Percentiles rank a stretch among this genome's conserved stretches.
Evolutionary conservation across 2,113 vertebrate species (phyloP).

Genomic region (Thalassarche chlororhynchos): DNA sequence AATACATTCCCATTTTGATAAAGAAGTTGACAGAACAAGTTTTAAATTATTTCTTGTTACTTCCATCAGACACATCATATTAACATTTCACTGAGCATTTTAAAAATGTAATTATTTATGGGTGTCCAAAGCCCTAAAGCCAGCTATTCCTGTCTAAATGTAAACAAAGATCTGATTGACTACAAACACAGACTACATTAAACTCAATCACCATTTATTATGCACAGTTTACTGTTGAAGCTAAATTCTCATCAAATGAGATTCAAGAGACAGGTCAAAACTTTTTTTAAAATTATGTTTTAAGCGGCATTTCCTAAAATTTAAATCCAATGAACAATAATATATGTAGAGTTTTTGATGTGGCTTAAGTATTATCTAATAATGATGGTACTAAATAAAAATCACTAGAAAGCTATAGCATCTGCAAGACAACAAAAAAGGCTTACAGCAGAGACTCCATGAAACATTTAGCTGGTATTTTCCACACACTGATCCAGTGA

Average conservation of each 20-base stretch:
- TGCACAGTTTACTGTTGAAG: background rate
- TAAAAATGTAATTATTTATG: slow-evolving; percentile 18
- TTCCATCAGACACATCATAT: background rate
- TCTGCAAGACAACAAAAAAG: slow-evolving; percentile 71
- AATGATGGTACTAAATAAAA: slow-evolving; percentile 40
- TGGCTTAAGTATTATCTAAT: slow-evolving; percentile 39
- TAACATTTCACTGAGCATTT: slow-evolving; percentile 2
- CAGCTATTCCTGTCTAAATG: background rate
- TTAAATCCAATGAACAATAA: slow-evolving; percentile 15
- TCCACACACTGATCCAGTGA: slow-evolving; percentile 79
- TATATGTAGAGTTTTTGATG: slow-evolving; percentile 19
- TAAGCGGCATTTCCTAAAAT: slow-evolving; percentile 7
- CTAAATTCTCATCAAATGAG: slow-evolving; percentile 11
- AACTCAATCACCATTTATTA: slow-evolving; percentile 11
- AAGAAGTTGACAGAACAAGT: background rate
- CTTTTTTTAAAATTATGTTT: background rate
- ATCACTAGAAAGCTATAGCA: slow-evolving; percentile 35
- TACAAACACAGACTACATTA: slow-evolving; percentile 30
- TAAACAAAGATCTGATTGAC: slow-evolving; percentile 56
- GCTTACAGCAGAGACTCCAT: slow-evolving; percentile 81
- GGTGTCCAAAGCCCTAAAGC: background rate
- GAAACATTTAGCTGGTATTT: slow-evolving; percentile 87
- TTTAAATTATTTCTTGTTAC: slow-evolving; percentile 20
- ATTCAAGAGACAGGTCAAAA: background rate
- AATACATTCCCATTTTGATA: background rate